A percentile compares a stretch with the other conserved stretches of the same genome.
These are phyloP conservation scores for Embidobia sp. DNA, from an alignment of 2,888 invertebrate species.

Conservation along the genomic window DNA sequence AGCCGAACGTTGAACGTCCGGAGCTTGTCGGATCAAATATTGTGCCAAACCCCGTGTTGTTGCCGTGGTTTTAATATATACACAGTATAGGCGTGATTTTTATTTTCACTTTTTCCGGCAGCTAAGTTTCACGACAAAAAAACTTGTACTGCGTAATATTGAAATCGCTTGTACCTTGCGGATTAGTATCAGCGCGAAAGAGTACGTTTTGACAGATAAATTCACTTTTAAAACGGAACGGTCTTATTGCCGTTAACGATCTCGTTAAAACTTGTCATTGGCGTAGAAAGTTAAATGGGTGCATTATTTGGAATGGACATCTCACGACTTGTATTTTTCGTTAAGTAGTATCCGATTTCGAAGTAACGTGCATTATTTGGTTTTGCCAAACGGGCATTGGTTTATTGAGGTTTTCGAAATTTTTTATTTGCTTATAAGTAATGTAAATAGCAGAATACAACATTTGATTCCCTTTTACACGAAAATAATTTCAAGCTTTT, in stretches of 20 bases:
- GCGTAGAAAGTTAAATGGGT: conserved; percentile 62
- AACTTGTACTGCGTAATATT: conserved; percentile 52
- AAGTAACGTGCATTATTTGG: conserved; percentile 34
- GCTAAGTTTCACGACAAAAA: conserved; percentile 26
- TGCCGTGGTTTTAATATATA: conserved; percentile 37
- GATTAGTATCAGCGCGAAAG: conserved; percentile 54
- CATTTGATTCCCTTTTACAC: too few relatives aligned
- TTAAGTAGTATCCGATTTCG: conserved; percentile 45
- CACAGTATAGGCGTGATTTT: conserved; percentile 44
- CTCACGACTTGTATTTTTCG: conserved; percentile 59
- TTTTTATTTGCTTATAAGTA: too few relatives aligned
- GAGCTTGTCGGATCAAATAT: conserved; percentile 41
- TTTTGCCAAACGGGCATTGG: background rate
- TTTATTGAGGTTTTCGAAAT: background rate
- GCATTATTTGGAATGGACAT: conserved; percentile 63
- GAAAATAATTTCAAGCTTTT: too few relatives aligned
- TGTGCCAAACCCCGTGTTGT: conserved; percentile 17
- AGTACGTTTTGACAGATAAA: conserved; percentile 65
- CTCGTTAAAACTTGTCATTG: conserved; percentile 67
- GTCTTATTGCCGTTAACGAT: conserved; percentile 65
- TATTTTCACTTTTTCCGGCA: too few relatives aligned
- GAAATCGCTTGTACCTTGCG: conserved; percentile 50
- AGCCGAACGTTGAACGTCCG: too few relatives aligned
- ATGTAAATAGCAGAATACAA: too few relatives aligned
- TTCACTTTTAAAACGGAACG: conserved; percentile 62